Base-by-base conservation (phyloP, 2,113 vertebrate species). In the Heteronetta atricapilla region DNA sequence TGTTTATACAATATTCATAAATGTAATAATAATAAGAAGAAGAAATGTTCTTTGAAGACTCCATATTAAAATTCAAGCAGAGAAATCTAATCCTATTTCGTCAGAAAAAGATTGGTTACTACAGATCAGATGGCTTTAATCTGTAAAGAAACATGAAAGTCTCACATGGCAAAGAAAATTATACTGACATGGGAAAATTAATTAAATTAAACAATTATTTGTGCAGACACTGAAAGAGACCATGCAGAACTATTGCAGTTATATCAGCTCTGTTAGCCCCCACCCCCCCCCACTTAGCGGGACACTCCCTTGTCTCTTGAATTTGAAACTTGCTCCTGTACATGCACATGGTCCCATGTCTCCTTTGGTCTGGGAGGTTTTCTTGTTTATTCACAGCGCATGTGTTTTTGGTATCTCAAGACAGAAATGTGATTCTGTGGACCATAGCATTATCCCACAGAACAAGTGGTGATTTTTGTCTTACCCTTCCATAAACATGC, bases 261-360 rank as follows among this genome's bases (percentile, higher is more conserved):
- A 48, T 8, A 74, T 14, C 8, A 79, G 6, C 11, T 14, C 20
- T 73, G 6, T 36, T 58, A 58, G 33, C 58, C 16, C 10, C 6
- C 6, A 62, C 16, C 10, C 6, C 6, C 23, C 44, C 50, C 38
- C 86, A 13, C 18, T 86, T 29, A 62, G 20, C n/a, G 55, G 31
- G 55, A 46, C 25, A 4, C 5, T 80, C 44, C 4, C 6, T 60
- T 3, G 0, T 12, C 3, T 34, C 17, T 33, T 76, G 3, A 26
- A 23, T 92, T 91, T 91, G 19, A 16, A 15, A 28, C n/a, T 63
- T 52, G 8, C 17, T 82, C 4, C 34, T 72, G 31, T 29, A 4
- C 3, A 6, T n/a, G 20, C 6, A 18, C 1, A 0, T 33, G 33
- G 34, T 89, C 33, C 13, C 33, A 7, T 25, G 6, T 29, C 76